Conservation (phyloP, 2,113 vertebrate species). For the Leucopsar rothschildi region DNA sequence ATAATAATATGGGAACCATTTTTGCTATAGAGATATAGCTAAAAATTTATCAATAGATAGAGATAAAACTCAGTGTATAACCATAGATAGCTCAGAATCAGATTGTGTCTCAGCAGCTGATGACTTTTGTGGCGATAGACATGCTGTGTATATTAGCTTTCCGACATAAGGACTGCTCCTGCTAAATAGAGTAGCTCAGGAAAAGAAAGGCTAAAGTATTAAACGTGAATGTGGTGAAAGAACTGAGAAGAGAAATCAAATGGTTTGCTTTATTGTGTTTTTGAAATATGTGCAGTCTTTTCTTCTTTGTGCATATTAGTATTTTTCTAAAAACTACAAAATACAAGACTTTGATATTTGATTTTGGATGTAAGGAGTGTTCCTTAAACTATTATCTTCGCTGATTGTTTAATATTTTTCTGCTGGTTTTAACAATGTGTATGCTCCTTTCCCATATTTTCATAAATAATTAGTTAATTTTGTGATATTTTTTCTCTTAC, state of each 20-base stretch:
- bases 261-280: neutral
- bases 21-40: neutral
- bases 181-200: neutral
- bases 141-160: neutral
- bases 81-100: neutral
- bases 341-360: neutral
- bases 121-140: neutral
- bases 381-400: neutral
- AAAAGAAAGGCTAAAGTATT: neutral
- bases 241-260: neutral
- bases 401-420: neutral
- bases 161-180: neutral
- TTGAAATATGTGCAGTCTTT: neutral
- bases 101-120: neutral
- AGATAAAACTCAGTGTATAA: neutral
- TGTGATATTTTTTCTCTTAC: neutral
- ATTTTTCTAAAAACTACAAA: neutral
- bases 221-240: neutral
- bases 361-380: neutral
- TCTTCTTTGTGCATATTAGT: neutral
- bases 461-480: neutral
- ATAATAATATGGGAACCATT: neutral
- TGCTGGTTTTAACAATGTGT: neutral
- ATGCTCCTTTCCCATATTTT: neutral
- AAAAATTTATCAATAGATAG: neutral